Conservation (phyloP, 2,888 invertebrate species). For the Byasa hedistus region DNA sequence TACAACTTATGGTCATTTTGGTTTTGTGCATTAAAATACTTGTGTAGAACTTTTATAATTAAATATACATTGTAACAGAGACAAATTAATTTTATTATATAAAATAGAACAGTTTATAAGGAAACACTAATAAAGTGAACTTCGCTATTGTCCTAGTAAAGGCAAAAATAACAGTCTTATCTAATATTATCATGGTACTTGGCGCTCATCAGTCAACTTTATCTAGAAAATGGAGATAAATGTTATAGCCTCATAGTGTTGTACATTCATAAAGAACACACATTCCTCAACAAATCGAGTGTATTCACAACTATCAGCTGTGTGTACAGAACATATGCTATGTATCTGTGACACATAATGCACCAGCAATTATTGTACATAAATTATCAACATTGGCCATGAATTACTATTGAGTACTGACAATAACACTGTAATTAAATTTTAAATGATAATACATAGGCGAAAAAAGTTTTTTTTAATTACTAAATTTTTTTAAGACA, state of each 20-base stretch:
- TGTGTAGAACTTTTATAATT: background rate
- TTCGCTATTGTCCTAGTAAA: constrained; percentile 26
- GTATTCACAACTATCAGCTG: constrained; percentile 31
- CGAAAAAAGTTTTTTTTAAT: background rate
- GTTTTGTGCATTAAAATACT: background rate
- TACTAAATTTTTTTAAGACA: background rate
- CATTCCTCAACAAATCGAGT: constrained; percentile 31
- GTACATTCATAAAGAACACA: constrained; percentile 34
- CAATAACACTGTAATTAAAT: background rate
- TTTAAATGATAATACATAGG: background rate
- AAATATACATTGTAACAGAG: background rate
- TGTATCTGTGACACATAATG: constrained; percentile 18
- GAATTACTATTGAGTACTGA: constrained; percentile 35
- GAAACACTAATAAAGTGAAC: background rate
- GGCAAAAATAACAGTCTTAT: constrained; percentile 40
- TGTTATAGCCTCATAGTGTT: constrained; percentile 33
- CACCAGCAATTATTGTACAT: constrained; percentile 21
- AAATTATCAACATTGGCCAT: constrained; percentile 40
- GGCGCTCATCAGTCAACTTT: constrained; percentile 60
- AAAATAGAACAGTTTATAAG: constrained; percentile 4
- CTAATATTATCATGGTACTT: constrained; percentile 50
- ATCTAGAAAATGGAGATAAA: constrained; percentile 56
- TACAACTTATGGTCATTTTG: too few species aligned
- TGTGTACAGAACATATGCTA: constrained; percentile 10
- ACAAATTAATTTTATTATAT: background rate